Evolutionary conservation across 2,113 vertebrate genomes (phyloP).

Genomic region (Cnemophilus loriae): DNA sequence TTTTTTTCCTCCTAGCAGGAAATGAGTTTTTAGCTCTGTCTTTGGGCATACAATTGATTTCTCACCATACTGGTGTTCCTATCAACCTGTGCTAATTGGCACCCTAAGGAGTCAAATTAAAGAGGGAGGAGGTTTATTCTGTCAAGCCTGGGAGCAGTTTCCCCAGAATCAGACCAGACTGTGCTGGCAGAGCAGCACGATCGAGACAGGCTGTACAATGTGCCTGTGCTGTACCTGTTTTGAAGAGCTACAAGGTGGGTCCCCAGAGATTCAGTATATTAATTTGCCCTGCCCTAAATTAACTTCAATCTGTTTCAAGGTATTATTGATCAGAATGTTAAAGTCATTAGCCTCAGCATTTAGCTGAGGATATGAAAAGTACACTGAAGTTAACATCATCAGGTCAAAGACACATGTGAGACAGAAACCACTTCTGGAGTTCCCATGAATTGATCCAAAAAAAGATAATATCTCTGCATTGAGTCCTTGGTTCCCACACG

Average conservation of each 20-base stretch:
- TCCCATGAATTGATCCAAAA: not conserved
- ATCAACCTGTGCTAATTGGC: not conserved
- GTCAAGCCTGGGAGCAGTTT: not conserved
- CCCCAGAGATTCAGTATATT: not conserved
- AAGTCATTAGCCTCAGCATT: conserved; percentile 5
- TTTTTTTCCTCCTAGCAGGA: not conserved
- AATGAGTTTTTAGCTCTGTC: not conserved
- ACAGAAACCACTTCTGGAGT: not conserved
- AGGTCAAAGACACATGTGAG: not conserved
- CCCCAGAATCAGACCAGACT: not conserved
- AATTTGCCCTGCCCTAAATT: not conserved
- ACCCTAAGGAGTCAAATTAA: not conserved
- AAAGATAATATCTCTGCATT: not conserved
- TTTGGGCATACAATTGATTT: not conserved
- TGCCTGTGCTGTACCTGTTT: not conserved
- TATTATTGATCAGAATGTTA: conserved; percentile 1
- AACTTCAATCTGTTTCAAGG: not conserved
- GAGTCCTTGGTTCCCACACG: not conserved
- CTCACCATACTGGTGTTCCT: not conserved
- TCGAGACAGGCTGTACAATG: not conserved
- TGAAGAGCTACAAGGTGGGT: not conserved
- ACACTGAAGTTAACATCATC: not conserved
- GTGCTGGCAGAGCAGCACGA: not conserved
- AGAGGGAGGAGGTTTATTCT: not conserved
- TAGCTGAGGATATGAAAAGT: not conserved